These are phyloP conservation scores for Bovichtus diacanthus DNA, from an alignment of 2,797 vertebrate species.

Conservation along the genomic window DNA sequence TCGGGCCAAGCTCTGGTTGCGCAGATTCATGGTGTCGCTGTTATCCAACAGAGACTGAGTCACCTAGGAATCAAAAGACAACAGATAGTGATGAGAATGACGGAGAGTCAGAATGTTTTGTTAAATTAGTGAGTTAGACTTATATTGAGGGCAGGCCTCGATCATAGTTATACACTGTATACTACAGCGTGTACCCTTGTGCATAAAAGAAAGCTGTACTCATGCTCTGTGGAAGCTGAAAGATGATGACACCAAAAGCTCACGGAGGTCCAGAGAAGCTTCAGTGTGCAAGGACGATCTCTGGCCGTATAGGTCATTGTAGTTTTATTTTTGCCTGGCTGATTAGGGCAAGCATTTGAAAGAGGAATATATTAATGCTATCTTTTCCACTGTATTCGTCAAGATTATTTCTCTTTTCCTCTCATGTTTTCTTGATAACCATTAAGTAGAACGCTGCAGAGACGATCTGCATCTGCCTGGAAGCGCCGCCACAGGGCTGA, in stretches of 20 bases:
- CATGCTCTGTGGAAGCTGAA: not conserved
- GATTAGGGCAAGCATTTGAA: not conserved
- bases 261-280: not conserved
- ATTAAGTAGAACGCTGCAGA: conserved; percentile 21
- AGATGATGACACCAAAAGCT: conserved; percentile 5
- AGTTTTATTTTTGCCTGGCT: conserved; percentile 3
- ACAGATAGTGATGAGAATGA: not conserved
- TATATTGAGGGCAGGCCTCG: not conserved
- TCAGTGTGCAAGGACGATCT: conserved; percentile 1
- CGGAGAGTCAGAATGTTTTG: not conserved
- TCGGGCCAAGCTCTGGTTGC: conserved; percentile 91
- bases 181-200: not conserved
- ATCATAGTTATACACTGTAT: not conserved
- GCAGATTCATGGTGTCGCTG: conserved; percentile 90
- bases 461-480: conserved; percentile 39
- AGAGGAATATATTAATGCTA: not conserved
- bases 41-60: conserved; percentile 92
- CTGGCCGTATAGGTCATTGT: not conserved
- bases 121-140: not conserved
- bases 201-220: not conserved
- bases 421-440: conserved; percentile 19
- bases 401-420: not conserved
- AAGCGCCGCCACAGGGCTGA: conserved; percentile 49
- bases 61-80: conserved; percentile 68
- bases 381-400: conserved; percentile 1